A percentile compares a stretch with the other conserved stretches of the same genome.
These are phyloP conservation scores for Ochropleura plecta DNA, from an alignment of 2,888 invertebrate genomes.

Conservation along the genomic window DNA sequence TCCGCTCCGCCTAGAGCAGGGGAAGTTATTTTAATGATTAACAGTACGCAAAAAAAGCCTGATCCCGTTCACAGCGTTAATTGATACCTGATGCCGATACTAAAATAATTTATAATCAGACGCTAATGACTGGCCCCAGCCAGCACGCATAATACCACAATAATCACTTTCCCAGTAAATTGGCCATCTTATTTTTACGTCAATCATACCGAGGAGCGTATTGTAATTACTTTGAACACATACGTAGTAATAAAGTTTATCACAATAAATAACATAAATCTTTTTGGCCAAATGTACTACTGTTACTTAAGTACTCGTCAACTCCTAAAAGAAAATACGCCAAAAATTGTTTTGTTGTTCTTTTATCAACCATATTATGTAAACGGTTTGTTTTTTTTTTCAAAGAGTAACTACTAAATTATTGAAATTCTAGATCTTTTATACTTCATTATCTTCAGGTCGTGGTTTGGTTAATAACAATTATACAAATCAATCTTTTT, in stretches of 20 bases:
- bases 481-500: no score
- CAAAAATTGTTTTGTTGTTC: background rate
- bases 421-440: background rate
- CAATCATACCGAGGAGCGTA: conserved; percentile 24
- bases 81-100: background rate
- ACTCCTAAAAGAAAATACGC: background rate
- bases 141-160: background rate
- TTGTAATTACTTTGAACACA: conserved; percentile 26
- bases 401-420: background rate
- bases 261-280: conserved; percentile 8
- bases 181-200: conserved; percentile 35
- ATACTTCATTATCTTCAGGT: background rate
- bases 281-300: background rate
- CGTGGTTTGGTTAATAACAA: no score
- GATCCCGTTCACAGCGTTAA: background rate
- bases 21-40: no score
- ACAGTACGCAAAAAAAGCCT: no score
- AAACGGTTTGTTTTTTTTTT: background rate
- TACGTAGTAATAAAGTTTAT: conserved; percentile 10
- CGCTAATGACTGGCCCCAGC: background rate
- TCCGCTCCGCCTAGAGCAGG: no score
- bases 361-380: background rate
- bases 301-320: no score
- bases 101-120: background rate
- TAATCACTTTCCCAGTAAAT: conserved; percentile 36